Base-by-base conservation (phyloP, 2,888 invertebrate genomes). In the Epinotia bilunana region DNA sequence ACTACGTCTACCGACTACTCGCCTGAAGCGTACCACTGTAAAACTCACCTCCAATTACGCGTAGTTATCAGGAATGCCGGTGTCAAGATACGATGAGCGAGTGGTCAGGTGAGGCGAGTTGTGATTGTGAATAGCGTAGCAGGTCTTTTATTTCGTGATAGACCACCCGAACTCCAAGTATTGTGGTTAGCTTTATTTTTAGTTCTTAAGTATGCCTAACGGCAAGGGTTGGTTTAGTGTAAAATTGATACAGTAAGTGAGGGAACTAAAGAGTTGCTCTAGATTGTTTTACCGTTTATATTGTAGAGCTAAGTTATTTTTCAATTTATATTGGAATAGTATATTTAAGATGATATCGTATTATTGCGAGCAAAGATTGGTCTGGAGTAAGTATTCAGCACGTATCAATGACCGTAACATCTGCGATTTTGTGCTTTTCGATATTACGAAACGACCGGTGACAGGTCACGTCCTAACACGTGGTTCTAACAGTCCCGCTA, bases 141-240 rank as follows among this genome's bases (percentile, higher is more conserved):
- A n/a, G 53, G n/a, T 53, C 53, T 74, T 80, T 74, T 81, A 86
- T 88, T 87, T 84, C 86, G 79, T 85, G 77, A 84, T 82, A 84
- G 91, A 90, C 91, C 91, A 91, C 91, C 91, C 90, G 87, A 90
- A 83, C 76, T 79, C 74, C 62, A 78, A 80, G 79, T 78, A 77
- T 78, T 76, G 78, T 73, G 76, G 77, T 74, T 72, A 68, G 76
- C 73, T 79, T 80, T 80, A 79, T 79, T 78, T 79, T 79, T 73
- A 76, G 76, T 76, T 68, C 62, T 71, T 79, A 78, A 79, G 78
- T 77, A 78, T 77, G 69, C 72, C 58, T 69, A 20, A 75, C 69
- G 49, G 12, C 28, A 58, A 64, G 58, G 74, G 74, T 28, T 58
- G n/a, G 57, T 28, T 60, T 74, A 20, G 3, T 62, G 46, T 43